phyloP scores from a whole-genome alignment of 2,797 vertebrate species.

The Sciaenops ocellatus region DNA sequence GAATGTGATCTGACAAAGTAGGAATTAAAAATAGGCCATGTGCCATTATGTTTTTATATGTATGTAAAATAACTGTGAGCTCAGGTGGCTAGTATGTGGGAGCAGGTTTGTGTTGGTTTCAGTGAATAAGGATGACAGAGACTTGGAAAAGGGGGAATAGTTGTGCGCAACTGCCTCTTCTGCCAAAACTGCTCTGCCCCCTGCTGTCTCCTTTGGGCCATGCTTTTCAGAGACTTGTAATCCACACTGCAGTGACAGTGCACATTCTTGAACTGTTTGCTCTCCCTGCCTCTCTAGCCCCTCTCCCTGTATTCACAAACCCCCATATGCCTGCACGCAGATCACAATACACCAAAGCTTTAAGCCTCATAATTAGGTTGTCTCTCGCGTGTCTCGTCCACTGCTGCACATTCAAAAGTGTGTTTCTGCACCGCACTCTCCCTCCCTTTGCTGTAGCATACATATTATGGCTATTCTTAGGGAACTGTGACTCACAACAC shows the following conservation, averaged over 20 bases:
- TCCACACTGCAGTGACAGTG: constrained; percentile 73
- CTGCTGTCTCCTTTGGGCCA: constrained; percentile 67
- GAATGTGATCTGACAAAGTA: background rate
- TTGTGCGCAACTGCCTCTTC: constrained; percentile 30
- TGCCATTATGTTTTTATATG: background rate
- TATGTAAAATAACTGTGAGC: background rate
- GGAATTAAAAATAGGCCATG: background rate
- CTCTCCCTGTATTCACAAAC: constrained; percentile 22
- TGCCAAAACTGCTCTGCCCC: constrained; percentile 72
- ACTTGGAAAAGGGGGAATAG: constrained; percentile 16
- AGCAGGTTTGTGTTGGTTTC: constrained; percentile 20
- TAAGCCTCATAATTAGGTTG: constrained; percentile 21
- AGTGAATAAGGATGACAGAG: constrained; percentile 13
- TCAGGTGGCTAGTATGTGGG: constrained; percentile 5
- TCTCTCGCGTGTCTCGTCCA: background rate
- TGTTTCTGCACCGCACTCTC: constrained; percentile 29
- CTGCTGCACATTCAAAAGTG: constrained; percentile 28
- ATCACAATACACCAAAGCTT: constrained; percentile 9
- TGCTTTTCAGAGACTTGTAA: constrained; percentile 42
- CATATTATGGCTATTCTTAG: constrained; percentile 64
- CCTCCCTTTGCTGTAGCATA: constrained; percentile 22
- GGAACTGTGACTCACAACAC: constrained; percentile 70
- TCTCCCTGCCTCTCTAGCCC: constrained; percentile 17
- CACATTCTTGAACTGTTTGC: constrained; percentile 72
- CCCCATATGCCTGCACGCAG: constrained; percentile 9